Base-by-base conservation (phyloP, 2,113 vertebrate genomes). In the Urocitellus parryii region DNA sequence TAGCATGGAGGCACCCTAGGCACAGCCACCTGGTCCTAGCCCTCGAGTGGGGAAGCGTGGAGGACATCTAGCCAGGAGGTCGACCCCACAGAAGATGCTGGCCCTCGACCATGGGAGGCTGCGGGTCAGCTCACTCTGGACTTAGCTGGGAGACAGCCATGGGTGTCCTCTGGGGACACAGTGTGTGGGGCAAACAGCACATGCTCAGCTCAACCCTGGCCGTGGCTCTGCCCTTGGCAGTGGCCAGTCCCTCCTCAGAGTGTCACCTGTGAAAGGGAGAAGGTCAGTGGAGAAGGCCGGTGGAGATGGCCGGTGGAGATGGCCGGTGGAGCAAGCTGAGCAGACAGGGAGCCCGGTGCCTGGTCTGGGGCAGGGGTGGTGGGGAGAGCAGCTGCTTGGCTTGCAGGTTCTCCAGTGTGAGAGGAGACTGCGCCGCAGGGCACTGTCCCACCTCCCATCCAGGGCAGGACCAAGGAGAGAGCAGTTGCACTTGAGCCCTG, bases 151-250 rank as follows among this genome's bases (percentile, higher is more conserved):
- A 2, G 12, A 20, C 22, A 24, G 29, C 9, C 3, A 5, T 9
- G 5, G 53, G 32, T 4, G 8, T 13, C 2, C 0, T 1, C 0
- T 2, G 24, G 73, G 58, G 29, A 51, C 10, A 0, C 0, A 0
- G 73, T 4, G 3, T 3, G 0, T 0, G 2, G 3, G 10, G 10
- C 3, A 4, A 18, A 42, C 48, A 22, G 29, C 34, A 51, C 4
- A 34, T n/a, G 0, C 73, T 51, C 5, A 1, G 9, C 77, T 51
- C 10, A 58, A n/a, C 79, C 7, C 2, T n/a, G 16, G 56, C 42
- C 7, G 0, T 0, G 53, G 37, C 61, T 56, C 37, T 34, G 22
- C n/a, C 27, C 37, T 39, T 8, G 48, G 17, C 4, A 18, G 9
- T 0, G 7, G 29, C 1, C 12, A 0, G 16, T 17, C 48, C 5